Evolutionary conservation across 2,113 vertebrate genomes (phyloP).

Genomic region (Trematomus loennbergii): DNA sequence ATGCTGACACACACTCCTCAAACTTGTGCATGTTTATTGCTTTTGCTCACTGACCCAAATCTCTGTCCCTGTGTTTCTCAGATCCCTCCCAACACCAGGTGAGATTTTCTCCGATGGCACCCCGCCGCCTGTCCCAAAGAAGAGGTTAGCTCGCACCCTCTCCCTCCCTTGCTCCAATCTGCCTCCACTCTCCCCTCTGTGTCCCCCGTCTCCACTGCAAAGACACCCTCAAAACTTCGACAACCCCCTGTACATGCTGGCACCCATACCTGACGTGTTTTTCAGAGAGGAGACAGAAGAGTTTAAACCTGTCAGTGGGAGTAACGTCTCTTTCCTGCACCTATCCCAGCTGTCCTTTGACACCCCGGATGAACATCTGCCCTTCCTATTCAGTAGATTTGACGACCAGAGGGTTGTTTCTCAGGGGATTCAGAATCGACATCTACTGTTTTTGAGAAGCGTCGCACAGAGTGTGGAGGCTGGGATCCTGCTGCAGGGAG

Average conservation of each 20-base stretch:
- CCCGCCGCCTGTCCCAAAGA: conserved; percentile 87
- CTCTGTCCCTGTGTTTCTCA: conserved; percentile 31
- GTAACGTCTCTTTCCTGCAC: neutral
- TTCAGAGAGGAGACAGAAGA: conserved; percentile 30
- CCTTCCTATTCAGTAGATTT: conserved; percentile 60
- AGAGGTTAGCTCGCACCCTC: conserved; percentile 76
- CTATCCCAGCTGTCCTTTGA: conserved; percentile 71
- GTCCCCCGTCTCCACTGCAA: neutral
- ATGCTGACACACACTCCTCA: neutral
- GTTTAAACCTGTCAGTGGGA: neutral
- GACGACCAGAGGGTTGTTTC: conserved; percentile 50
- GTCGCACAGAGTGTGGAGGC: conserved; percentile 62
- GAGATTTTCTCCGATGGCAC: conserved; percentile 76
- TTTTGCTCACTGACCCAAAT: conserved; percentile 8
- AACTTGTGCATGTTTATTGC: neutral
- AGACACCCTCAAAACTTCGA: conserved; percentile 42
- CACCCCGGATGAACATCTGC: conserved; percentile 66
- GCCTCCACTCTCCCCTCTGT: neutral
- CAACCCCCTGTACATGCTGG: conserved; percentile 70
- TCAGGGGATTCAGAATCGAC: conserved; percentile 69
- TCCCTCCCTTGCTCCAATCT: conserved; percentile 71
- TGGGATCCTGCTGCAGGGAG: conserved; percentile 40
- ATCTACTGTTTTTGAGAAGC: conserved; percentile 72
- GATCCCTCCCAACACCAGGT: conserved; percentile 58
- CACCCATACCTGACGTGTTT: conserved; percentile 9